Percentiles rank a stretch among this genome's conserved stretches.
Conservation (phyloP, 2,888 invertebrate genomes). For the Orthonychiurus folsomi region DNA sequence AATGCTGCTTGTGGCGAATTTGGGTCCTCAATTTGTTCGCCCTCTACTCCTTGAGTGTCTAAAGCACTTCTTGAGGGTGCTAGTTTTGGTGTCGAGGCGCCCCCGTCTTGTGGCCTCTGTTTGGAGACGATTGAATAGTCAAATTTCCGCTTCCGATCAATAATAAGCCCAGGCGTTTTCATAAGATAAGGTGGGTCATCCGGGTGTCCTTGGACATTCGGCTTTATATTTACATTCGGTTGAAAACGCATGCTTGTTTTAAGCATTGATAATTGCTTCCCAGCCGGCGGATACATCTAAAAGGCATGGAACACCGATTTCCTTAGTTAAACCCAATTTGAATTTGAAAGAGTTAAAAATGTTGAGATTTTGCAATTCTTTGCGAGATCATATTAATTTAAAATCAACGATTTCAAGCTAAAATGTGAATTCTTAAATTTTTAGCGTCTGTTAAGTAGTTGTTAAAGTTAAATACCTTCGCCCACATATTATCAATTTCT, state of each 20-base stretch:
- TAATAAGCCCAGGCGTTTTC: background rate
- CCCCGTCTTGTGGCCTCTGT: background rate
- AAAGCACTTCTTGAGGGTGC: background rate
- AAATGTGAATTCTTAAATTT: too few relatives aligned
- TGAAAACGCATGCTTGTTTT: conserved; percentile 2
- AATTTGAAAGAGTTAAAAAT: too few relatives aligned
- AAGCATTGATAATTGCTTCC: background rate
- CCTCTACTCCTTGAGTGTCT: too few relatives aligned
- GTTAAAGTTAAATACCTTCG: too few relatives aligned
- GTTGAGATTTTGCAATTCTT: too few relatives aligned
- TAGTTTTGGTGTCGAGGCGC: background rate
- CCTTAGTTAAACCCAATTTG: too few relatives aligned
- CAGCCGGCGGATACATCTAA: background rate
- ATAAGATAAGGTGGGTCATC: conserved; percentile 2
- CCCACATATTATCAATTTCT: too few relatives aligned
- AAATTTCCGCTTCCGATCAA: background rate
- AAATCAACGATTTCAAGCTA: too few relatives aligned
- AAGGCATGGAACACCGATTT: too few relatives aligned
- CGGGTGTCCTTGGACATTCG: background rate
- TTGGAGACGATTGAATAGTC: background rate
- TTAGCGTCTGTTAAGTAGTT: too few relatives aligned
- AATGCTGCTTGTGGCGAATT: background rate
- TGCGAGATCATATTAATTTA: too few relatives aligned
- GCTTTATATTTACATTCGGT: background rate
- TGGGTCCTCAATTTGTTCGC: background rate